Base-by-base conservation (phyloP, 2,113 vertebrate genomes). In the Aldabrachelys gigantea region DNA sequence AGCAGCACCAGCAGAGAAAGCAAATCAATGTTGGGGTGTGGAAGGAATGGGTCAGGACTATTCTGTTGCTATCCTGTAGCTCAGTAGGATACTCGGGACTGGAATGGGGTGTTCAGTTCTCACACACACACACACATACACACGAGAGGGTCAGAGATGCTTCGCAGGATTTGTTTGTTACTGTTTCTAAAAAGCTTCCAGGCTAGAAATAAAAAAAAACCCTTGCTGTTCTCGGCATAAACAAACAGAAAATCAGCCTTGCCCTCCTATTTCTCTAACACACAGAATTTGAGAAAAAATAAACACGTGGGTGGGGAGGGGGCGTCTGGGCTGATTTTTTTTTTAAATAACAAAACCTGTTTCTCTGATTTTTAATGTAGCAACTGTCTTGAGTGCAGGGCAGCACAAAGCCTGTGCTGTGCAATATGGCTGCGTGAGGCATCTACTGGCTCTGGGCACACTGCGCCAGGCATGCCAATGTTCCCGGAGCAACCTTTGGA, bases 361-460 rank as follows among this genome's bases (percentile, higher is more conserved):
- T 14, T 0, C 31, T 17, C 69, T 1, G 0, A 0, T 1, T 19
- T 19, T 0, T 0, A 21, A 52, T 1, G 0, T 5, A 9, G 57
- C 1, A 2, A 52, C 22, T n/a, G 24, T 49, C 3, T 0, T 2
- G 8, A 3, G 49, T 0, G 19, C 2, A 1, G 88, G 82, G 82
- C 11, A 21, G 78, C 16, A 8, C 52, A 1, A 7, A 65, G 44
- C 5, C 0, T 0, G 1, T 5, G 0, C 62, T 69, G 65, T 69
- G 65, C 65, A n/a, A 21, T 21, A 5, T 17, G 35, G 35, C 17
- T 69, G 65, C 65, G 38, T 1, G 17, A 38, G 19, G n/a, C n/a
- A 38, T 38, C 65, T 72, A 19, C 65, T 8, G 62, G 62, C 31
- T n/a, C 31, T 14, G 62, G 14, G 62, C n/a, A 72, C 19, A 9